Evolutionary conservation across 2,113 vertebrate genomes (phyloP), one percentile per base, ranked within the genome.

Genomic region (Pangasianodon gigas): DNA sequence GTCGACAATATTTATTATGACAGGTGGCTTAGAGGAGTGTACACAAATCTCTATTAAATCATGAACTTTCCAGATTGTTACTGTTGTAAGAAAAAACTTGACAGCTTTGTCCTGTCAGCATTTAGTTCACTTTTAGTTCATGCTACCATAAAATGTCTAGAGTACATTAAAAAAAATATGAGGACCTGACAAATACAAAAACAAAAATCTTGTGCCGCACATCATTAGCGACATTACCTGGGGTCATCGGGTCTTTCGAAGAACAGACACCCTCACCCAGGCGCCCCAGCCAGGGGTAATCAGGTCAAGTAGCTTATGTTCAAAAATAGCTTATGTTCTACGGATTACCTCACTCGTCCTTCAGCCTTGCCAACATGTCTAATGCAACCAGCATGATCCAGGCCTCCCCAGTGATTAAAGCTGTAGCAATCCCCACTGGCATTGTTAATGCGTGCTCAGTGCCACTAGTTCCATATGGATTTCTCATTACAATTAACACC

Each of bases 401-500:
- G 9, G 46, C 37, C 54, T 21, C 18, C 19, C 32, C 54, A 58
- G 81, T 83, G 41, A 83, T 83, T 83, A 83, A 83, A 83, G 52
- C n/a, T 58, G 54, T 26, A 84, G 32, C 37, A 84, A 84, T 84
- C 37, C 32, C 37, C 21, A 62, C 0, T 60, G 56, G 10, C 5
- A 1, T 60, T 24, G 82, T 58, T 26, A 84, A 60, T 24, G 54
- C n/a, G 0, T 44, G 37, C 37, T 62, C 5, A 84, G 19, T 84
- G 81, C 19, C 54, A 84, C 81, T 24, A 21, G 82, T 84, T 60
- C 21, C 56, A 44, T 84, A 14, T 60, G 82, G 37, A 24, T 41
- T 60, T 84, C 37, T 60, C 82, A 84, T 84, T 84, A 84, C 54
- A 84, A 26, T 44, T 84, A 60, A 84, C 52, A 83, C 81, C 2